These are phyloP conservation scores for Pammene fasciana DNA, from an alignment of 2,888 invertebrate genomes.

Conservation along the genomic window DNA sequence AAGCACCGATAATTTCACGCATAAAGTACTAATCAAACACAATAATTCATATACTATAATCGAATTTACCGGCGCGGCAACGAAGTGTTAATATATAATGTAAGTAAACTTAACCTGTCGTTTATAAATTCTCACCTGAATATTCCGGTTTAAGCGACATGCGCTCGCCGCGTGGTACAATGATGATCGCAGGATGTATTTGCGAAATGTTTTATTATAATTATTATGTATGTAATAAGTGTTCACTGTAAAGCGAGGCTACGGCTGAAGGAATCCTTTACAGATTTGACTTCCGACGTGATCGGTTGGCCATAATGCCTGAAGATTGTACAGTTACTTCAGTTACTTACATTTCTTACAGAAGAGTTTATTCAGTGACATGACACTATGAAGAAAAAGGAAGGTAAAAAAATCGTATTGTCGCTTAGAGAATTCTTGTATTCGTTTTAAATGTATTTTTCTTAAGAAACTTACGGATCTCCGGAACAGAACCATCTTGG, in stretches of 20 bases:
- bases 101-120: neutral
- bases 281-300: no score
- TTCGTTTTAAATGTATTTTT: no score
- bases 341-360: no score
- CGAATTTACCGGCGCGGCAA: neutral
- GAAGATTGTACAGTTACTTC: neutral
- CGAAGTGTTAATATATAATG: constrained; percentile 11
- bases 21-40: neutral
- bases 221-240: constrained; percentile 1
- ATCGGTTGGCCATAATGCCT: neutral
- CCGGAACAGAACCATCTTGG: constrained; percentile 34
- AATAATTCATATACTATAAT: constrained; percentile 1
- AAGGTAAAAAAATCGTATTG: neutral
- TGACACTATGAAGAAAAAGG: neutral
- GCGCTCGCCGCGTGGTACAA: constrained; percentile 7
- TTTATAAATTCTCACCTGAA: neutral
- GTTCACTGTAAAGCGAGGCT: neutral
- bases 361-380: neutral
- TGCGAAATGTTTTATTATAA: constrained; percentile 6
- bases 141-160: constrained; percentile 20
- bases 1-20: neutral
- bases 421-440: neutral
- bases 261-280: no score
- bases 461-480: constrained; percentile 31
- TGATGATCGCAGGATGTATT: constrained; percentile 4